These are phyloP conservation scores for Crypturellus undulatus DNA, from an alignment of 2,113 vertebrate species.

Conservation along the genomic window DNA sequence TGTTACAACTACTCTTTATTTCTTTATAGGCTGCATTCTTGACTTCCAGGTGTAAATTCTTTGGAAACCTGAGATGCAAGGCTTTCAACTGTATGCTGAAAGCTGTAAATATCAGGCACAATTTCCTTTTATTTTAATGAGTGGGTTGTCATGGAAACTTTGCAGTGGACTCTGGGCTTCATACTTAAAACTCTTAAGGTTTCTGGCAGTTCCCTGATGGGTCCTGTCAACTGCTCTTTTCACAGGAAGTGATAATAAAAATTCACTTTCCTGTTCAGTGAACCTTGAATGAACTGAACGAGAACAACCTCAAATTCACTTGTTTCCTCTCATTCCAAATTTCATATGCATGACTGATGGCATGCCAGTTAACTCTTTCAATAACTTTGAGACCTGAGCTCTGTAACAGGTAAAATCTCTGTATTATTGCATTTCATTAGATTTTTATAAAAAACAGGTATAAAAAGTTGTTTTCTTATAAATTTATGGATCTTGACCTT, in stretches of 20 bases:
- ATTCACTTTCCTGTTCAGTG: conserved; percentile 67
- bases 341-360: conserved; percentile 48
- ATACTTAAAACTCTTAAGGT: conserved; percentile 60
- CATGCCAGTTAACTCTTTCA: conserved; percentile 34
- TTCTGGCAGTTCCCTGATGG: conserved; percentile 68
- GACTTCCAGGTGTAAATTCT: conserved; percentile 53
- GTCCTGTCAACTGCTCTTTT: conserved; percentile 69
- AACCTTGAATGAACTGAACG: conserved; percentile 66
- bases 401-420: not conserved
- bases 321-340: conserved; percentile 46
- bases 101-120: conserved; percentile 54
- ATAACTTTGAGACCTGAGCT: not conserved
- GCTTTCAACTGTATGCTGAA: conserved; percentile 39
- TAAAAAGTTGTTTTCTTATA: not conserved
- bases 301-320: conserved; percentile 55
- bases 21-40: conserved; percentile 36
- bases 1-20: conserved; percentile 47
- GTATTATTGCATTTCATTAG: not conserved
- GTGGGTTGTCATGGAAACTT: conserved; percentile 69
- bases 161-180: conserved; percentile 43
- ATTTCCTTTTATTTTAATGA: conserved; percentile 71
- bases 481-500: not conserved
- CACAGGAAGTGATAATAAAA: conserved; percentile 73
- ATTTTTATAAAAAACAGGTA: not conserved
- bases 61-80: conserved; percentile 26